phyloP scores from a whole-genome alignment of 1,140 invertebrate genomes.

The Meloidogyne hapla region DNA sequence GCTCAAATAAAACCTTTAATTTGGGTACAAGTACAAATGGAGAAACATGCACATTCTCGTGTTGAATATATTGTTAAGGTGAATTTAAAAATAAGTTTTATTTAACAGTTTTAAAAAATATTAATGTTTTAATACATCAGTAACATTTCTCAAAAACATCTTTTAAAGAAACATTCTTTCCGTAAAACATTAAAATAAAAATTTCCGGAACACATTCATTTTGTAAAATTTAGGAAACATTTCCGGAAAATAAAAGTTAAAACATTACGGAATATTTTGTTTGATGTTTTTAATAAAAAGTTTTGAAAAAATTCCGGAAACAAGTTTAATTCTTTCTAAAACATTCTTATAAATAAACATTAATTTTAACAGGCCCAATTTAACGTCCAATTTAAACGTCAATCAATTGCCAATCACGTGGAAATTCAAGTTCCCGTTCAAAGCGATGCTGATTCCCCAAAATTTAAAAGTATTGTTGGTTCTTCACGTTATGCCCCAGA shows the following conservation, averaged over 20 bases:
- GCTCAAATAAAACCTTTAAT: constrained; percentile 69
- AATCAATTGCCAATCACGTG: constrained; percentile 77
- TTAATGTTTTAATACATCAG: no score
- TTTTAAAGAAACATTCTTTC: no score
- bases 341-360: no score
- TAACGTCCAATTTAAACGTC: constrained; percentile 95
- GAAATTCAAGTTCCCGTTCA: constrained; percentile 69
- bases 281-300: no score
- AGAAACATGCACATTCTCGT: constrained; percentile 67
- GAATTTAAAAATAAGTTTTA: no score
- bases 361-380: constrained; percentile 77
- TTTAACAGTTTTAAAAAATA: not conserved
- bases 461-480: constrained; percentile 69
- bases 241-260: no score
- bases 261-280: no score
- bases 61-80: constrained; percentile 90
- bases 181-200: no score
- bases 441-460: constrained; percentile 69
- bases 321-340: constrained; percentile 45
- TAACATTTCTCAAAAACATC: no score
- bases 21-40: constrained; percentile 68
- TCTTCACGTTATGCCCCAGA: constrained; percentile 69
- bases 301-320: not conserved
- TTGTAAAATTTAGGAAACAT: no score
- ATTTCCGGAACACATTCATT: no score